These are phyloP conservation scores for Mercenaria mercenaria DNA, from an alignment of 1,140 invertebrate species.

Conservation along the genomic window DNA sequence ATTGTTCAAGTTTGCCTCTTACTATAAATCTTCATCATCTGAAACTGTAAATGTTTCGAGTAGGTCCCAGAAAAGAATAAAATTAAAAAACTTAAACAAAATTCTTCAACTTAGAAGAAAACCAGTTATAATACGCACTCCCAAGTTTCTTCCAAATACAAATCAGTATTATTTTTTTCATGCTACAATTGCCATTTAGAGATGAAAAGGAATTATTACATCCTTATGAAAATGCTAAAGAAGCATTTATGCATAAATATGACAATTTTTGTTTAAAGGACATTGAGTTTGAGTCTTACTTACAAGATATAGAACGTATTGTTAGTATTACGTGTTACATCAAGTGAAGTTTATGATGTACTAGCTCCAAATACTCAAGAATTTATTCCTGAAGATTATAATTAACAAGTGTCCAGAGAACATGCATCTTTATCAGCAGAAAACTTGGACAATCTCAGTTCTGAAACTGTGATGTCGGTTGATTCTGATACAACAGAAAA, in stretches of 20 bases:
- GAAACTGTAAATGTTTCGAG: neutral
- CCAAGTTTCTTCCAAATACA: neutral
- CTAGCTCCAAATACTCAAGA: slow-evolving; percentile 8
- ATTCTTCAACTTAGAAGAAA: neutral
- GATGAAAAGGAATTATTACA: neutral
- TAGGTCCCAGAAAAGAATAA: neutral
- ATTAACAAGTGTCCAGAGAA: neutral
- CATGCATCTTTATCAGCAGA: neutral
- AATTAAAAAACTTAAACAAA: neutral
- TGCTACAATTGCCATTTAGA: neutral
- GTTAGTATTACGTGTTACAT: neutral
- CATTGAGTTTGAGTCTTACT: neutral
- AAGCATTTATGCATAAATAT: too few relatives aligned
- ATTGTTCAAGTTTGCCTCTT: slow-evolving; percentile 4
- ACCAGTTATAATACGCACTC: neutral
- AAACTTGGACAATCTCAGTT: too few relatives aligned
- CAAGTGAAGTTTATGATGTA: neutral
- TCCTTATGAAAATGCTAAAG: neutral
- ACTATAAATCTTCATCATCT: neutral
- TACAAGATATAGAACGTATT: neutral
- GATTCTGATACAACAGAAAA: neutral
- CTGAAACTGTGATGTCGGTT: neutral
- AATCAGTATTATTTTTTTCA: neutral
- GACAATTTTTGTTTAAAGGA: neutral
- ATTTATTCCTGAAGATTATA: neutral